Evolutionary conservation across 2,888 invertebrate species (phyloP), one percentile per base, ranked within the genome.

Genomic region (Danaus chrysippus): DNA sequence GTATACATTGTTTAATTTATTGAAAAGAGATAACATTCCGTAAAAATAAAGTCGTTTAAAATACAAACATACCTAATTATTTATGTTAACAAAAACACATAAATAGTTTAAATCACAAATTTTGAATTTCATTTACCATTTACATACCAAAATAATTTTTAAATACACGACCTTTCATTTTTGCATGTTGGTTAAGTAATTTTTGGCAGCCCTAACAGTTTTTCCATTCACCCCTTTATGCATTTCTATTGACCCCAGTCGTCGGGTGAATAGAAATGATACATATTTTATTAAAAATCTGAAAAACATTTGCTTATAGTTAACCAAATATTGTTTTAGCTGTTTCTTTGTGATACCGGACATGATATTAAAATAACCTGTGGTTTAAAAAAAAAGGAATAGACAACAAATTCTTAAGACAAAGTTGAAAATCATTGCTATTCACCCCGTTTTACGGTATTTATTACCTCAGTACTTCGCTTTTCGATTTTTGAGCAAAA

Each of bases 391-490:
- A n/a, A n/a, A n/a, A n/a, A n/a, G 17, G 44, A 17, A 44, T 23
- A 6, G 23, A 44, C 44, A 57, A 44, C 13, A 43, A 15, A 34
- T 56, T 17, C 42, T 41, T 3, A 56, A 56, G 42, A 56, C 15
- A 41, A 56, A 56, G 56, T 13, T 42, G 6, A 42, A 42, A 56
- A 42, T 6, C 43, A 41, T 56, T 13, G 12, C 56, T 56, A 56
- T 56, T 41, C 42, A 56, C 41, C 56, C 56, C 56, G 34, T 56
- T 56, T 10, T 58, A 57, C 49, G n/a, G n/a, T n/a, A n/a, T n/a
- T n/a, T n/a, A n/a, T n/a, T n/a, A n/a, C n/a, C n/a, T n/a, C n/a
- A n/a, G n/a, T n/a, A n/a, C n/a, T n/a, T n/a, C n/a, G n/a, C n/a
- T n/a, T n/a, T n/a, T n/a, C n/a, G n/a, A n/a, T n/a, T n/a, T n/a